Percentiles rank a stretch among this genome's conserved stretches.
These are phyloP conservation scores for Vanacampus margaritifer DNA, from an alignment of 2,113 vertebrate species.

Conservation along the genomic window DNA sequence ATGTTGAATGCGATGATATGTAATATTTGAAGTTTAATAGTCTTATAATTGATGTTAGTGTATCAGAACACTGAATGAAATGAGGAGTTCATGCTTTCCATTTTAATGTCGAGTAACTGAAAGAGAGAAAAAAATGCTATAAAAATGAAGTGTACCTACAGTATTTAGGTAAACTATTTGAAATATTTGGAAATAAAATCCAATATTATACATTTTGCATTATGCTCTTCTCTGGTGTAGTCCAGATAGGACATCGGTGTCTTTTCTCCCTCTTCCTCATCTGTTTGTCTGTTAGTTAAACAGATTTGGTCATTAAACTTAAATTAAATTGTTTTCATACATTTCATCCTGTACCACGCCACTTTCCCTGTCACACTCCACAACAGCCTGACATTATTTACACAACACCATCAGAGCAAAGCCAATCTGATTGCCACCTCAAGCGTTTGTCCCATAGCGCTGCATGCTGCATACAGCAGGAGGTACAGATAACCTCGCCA, in stretches of 20 bases:
- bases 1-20: no score
- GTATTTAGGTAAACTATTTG: no score
- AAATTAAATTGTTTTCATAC: background rate
- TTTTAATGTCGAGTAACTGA: no score
- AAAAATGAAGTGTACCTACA: no score
- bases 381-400: conserved; percentile 49
- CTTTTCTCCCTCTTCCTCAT: background rate
- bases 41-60: no score
- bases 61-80: no score
- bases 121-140: no score
- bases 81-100: no score
- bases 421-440: conserved; percentile 57
- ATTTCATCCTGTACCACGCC: conserved; percentile 9
- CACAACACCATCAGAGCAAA: conserved; percentile 49
- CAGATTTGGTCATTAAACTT: background rate
- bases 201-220: background rate
- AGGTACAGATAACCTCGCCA: conserved; percentile 36
- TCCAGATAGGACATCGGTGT: background rate
- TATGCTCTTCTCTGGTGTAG: background rate
- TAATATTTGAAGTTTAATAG: no score
- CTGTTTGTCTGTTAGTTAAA: background rate
- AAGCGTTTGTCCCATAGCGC: conserved; percentile 47
- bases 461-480: conserved; percentile 42
- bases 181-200: no score
- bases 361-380: conserved; percentile 22